phyloP scores from a whole-genome alignment of 1,140 invertebrate genomes.

The Halesus radiatus region DNA sequence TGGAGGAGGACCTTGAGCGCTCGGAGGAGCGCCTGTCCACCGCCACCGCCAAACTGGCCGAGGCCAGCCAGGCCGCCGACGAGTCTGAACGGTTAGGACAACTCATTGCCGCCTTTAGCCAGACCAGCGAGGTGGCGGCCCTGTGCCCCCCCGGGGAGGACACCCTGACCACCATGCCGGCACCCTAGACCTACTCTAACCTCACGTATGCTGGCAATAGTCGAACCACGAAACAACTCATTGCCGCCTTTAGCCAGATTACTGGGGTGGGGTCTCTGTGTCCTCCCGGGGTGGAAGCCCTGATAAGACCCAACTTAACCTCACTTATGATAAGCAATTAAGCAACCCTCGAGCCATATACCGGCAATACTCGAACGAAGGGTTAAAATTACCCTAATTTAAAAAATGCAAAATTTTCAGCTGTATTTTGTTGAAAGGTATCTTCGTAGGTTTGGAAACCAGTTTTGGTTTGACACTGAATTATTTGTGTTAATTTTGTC shows the following conservation, averaged over 20 bases:
- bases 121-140: background rate
- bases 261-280: too few relatives aligned
- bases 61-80: slow-evolving; percentile 98
- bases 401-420: background rate
- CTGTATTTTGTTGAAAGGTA: background rate
- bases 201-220: too few relatives aligned
- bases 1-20: slow-evolving; percentile 98
- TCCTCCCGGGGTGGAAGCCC: too few relatives aligned
- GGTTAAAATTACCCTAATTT: too few relatives aligned
- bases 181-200: too few relatives aligned
- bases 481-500: too few relatives aligned
- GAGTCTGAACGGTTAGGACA: slow-evolving; percentile 97
- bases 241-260: too few relatives aligned
- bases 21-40: slow-evolving; percentile 97
- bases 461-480: background rate
- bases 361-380: too few relatives aligned
- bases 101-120: slow-evolving; percentile 20
- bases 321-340: too few relatives aligned
- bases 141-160: slow-evolving; percentile 2
- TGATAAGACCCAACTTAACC: too few relatives aligned
- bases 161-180: background rate
- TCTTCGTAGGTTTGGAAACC: background rate
- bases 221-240: too few relatives aligned
- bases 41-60: slow-evolving; percentile 96
- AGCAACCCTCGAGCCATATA: too few relatives aligned